Evolutionary conservation across 92 coral and sea anemone species (phyloP), one percentile per base, ranked within the genome.

Genomic region (Desmophyllum pertusum): DNA sequence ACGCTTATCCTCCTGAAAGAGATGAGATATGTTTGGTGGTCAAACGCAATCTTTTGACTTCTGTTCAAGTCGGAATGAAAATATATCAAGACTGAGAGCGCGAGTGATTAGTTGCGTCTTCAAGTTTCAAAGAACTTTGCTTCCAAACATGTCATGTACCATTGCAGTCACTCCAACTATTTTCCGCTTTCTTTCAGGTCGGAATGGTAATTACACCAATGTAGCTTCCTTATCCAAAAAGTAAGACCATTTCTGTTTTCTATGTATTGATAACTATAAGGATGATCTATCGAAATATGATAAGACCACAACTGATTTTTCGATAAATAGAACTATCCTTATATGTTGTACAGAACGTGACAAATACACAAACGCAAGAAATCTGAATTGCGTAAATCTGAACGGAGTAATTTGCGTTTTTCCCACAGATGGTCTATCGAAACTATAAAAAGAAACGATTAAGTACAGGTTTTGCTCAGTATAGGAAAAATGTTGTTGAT

Each of bases 1-100:
- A 61, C 52, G 38, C 33, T 59, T 77, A 38, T 77, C 41, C 64
- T 52, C 23, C 21, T 8, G 7, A 75, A 73, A 67, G 45, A 67
- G 15, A 75, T 57, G 61, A 63, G 61, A 64, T 45, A 63, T 79
- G 83, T 64, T 79, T 41, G 42, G 43, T 64, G 17, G 29, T 31
- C 33, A 43, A 19, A 65, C 6, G 61, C 29, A 30, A 35, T 65
- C 31, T 30, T 79, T 79, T 57, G 70, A 36, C 37, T 59, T 53
- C 27, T 59, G 35, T 27, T 7, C 65, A 0, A 48, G 53, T 14
- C 1, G 53, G 53, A 48, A 48, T 48, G 1, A 48, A 48, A 48
- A 48, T 48, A 48, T 1, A 59, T 59, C 33, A 8, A 59, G 35
- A 59, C 6, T 15, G 6, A 59, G 27, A 59, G 4, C 27, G 35